Evolutionary conservation across 2,888 invertebrate genomes (phyloP), one percentile per base, ranked within the genome.

Genomic region (Euzophera pinguis): DNA sequence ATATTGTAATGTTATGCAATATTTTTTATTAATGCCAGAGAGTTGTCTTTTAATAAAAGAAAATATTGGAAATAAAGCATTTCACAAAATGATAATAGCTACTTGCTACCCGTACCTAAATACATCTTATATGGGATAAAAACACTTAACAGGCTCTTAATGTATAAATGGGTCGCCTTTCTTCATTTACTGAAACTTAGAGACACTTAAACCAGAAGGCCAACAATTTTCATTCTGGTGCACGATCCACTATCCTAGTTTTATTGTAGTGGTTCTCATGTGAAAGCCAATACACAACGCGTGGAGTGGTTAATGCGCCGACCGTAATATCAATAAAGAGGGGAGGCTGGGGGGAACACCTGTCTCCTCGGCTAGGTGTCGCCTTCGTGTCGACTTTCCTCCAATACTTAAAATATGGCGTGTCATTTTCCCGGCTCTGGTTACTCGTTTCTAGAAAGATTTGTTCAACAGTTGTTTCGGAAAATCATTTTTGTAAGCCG

Each of bases 321-420:
- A 73, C 78, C 73, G 78, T 79, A 80, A 83, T 84, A 81, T 83
- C 83, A 84, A 81, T 84, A 87, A 82, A 84, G 75, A 74, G 75
- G 60, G 56, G 64, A 45, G 43, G 42, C 35, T 66, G 64, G 67
- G 65, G 69, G 55, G 66, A 64, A 63, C 73, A 72, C 70, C 75
- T 75, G 71, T 71, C 75, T 69, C 75, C 71, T 71, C 66, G 70
- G 57, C 64, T 59, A 63, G 74, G 78, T 81, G 75, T 79, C 78
- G 64, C 67, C 70, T 76, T 71, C 72, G 67, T 70, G 75, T 75
- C 75, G 74, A 76, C 75, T 83, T 79, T 75, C 74, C 73, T 73
- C 64, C 73, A 76, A 83, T 84, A 79, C 81, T 81, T 84, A 82
- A 86, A 88, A 87, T 87, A 86, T 86, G 75, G 77, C 79, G 76